Evolutionary conservation across 2,113 vertebrate genomes (phyloP).

Genomic region (Andinoacara biseriatus): DNA sequence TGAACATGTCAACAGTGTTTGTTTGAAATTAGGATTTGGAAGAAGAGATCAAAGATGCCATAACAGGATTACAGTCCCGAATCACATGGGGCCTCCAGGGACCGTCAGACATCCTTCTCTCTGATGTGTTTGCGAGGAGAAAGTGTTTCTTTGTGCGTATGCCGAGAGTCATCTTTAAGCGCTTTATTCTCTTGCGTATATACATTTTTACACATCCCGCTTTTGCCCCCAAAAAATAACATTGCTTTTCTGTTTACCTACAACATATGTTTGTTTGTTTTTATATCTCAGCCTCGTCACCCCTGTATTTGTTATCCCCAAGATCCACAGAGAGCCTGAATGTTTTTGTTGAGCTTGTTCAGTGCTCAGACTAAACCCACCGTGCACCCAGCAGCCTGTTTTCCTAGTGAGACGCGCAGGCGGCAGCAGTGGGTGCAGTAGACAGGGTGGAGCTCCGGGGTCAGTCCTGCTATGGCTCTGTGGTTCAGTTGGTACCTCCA

Average conservation of each 20-base stretch:
- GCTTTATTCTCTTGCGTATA: slow-evolving; percentile 39
- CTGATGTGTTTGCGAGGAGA: slow-evolving; percentile 65
- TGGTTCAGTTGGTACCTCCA: slow-evolving; percentile 16
- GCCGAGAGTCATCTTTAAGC: slow-evolving; percentile 51
- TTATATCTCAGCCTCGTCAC: not conserved
- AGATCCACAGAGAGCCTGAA: not conserved
- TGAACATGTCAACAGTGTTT: slow-evolving; percentile 72
- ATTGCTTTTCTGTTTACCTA: not conserved
- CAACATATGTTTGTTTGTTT: not conserved
- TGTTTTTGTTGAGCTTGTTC: slow-evolving; percentile 28
- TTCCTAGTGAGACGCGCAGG: slow-evolving; percentile 23
- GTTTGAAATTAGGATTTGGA: slow-evolving; percentile 77
- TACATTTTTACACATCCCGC: slow-evolving; percentile 36
- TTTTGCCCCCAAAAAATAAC: slow-evolving; percentile 30
- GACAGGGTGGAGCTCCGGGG: slow-evolving; percentile 45
- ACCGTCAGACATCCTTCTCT: slow-evolving; percentile 60
- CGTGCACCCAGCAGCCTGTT: slow-evolving; percentile 11
- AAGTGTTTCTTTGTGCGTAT: slow-evolving; percentile 60
- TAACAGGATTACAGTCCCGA: slow-evolving; percentile 79
- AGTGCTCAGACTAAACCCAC: slow-evolving; percentile 21
- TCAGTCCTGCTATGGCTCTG: slow-evolving; percentile 39
- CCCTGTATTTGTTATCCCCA: not conserved
- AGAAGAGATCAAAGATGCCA: slow-evolving; percentile 77
- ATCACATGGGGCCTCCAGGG: slow-evolving; percentile 68
- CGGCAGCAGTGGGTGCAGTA: slow-evolving; percentile 7